These are phyloP conservation scores for Anneissia japonica DNA, from an alignment of 35 echinoderm and acorn worm species.

Conservation along the genomic window DNA sequence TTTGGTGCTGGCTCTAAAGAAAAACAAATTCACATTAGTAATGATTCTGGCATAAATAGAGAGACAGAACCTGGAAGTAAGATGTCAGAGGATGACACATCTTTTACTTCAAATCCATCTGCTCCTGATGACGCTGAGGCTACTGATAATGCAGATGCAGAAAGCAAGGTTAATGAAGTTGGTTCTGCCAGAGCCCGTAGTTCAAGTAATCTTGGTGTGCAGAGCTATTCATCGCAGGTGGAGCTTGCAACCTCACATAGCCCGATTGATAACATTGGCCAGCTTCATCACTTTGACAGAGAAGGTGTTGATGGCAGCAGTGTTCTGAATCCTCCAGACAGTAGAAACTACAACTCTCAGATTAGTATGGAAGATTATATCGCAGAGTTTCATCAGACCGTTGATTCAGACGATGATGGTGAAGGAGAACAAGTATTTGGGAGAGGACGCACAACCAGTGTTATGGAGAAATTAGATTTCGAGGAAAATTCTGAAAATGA, in stretches of 20 bases:
- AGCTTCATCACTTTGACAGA: not conserved
- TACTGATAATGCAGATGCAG: not conserved
- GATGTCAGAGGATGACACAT: not conserved
- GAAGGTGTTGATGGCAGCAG: not conserved
- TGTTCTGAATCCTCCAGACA: not conserved
- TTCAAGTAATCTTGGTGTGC: not conserved
- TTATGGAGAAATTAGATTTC: not conserved
- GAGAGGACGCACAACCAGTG: not conserved
- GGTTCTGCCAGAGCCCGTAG: too few species aligned
- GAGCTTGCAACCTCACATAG: not conserved
- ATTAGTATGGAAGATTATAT: not conserved
- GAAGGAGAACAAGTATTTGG: not conserved
- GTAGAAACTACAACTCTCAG: not conserved
- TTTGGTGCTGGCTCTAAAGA: not conserved
- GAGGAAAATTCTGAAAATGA: slow-evolving; percentile 16
- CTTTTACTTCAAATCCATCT: not conserved
- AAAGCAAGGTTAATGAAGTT: not conserved
- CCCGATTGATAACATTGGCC: not conserved
- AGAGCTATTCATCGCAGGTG: not conserved
- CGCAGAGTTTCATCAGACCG: not conserved
- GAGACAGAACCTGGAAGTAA: not conserved
- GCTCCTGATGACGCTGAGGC: too few species aligned
- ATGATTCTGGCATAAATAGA: not conserved
- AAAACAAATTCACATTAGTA: not conserved
- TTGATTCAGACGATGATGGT: slow-evolving; percentile 26